Evolutionary conservation across 2,888 invertebrate genomes (phyloP).

Genomic region (Euspilapteryx auroguttella): DNA sequence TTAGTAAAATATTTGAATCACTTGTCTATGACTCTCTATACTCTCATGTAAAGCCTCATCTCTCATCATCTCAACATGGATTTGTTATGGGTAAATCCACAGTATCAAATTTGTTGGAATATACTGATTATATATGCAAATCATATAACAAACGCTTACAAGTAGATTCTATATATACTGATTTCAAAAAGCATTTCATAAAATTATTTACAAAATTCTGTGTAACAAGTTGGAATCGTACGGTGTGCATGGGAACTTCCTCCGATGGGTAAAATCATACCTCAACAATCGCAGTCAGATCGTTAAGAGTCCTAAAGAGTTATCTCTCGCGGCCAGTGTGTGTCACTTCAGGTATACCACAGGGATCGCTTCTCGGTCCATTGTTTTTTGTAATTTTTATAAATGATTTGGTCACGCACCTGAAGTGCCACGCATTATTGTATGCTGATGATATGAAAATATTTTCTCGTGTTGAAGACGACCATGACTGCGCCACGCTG

Average conservation of each 20-base stretch:
- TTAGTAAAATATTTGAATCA: slow-evolving; percentile 8
- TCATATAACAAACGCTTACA: neutral
- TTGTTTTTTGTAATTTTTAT: slow-evolving; percentile 1
- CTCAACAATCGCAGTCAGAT: neutral
- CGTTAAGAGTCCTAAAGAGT: neutral
- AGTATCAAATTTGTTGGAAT: neutral
- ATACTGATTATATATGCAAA: neutral
- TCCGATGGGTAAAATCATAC: neutral
- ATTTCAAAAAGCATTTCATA: slow-evolving; percentile 1
- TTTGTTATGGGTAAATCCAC: neutral
- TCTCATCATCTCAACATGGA: neutral
- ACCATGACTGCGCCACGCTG: neutral
- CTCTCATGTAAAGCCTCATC: neutral
- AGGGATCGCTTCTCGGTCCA: neutral
- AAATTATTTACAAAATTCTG: neutral
- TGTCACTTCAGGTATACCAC: neutral
- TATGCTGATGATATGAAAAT: slow-evolving; percentile 1
- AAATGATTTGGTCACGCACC: neutral
- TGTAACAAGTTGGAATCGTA: neutral
- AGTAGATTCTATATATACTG: neutral
- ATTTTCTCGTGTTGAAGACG: neutral
- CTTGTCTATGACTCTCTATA: slow-evolving; percentile 3
- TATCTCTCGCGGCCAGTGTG: neutral
- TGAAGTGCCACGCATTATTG: neutral
- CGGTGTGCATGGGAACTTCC: neutral